Conservation (phyloP, 2,113 vertebrate genomes). For the Cariama cristata region DNA sequence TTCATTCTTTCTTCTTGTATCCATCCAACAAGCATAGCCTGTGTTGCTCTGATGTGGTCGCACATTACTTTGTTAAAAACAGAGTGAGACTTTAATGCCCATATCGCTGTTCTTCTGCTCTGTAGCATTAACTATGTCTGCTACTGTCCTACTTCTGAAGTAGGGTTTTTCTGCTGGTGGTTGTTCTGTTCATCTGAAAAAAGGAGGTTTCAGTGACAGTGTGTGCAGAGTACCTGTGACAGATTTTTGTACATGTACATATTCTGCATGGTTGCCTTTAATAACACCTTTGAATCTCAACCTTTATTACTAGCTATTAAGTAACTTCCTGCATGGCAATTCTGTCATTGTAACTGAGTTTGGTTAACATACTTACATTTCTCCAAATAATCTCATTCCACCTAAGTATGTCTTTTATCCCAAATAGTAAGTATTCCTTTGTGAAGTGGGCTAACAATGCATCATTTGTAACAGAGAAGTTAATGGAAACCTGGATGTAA, state of each 20-base stretch:
- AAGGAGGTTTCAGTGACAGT: not conserved
- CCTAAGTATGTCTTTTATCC: not conserved
- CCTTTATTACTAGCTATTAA: conserved; percentile 24
- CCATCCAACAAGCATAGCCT: not conserved
- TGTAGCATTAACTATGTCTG: not conserved
- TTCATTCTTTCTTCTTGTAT: not conserved
- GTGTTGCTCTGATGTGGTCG: not conserved
- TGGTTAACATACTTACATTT: conserved; percentile 24
- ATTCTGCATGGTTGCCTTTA: not conserved
- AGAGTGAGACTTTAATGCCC: not conserved
- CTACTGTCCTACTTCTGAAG: not conserved
- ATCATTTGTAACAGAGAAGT: conserved; percentile 31
- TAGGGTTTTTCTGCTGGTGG: not conserved
- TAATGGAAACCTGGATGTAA: conserved; percentile 14
- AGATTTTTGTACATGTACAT: not conserved
- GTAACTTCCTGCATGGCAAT: not conserved
- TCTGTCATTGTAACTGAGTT: not conserved
- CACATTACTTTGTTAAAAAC: not conserved
- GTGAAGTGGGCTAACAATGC: conserved; percentile 27
- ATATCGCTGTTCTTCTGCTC: not conserved
- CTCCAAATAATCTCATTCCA: conserved; percentile 20
- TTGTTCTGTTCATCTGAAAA: not conserved
- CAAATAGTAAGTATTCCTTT: conserved; percentile 28
- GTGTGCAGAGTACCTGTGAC: not conserved
- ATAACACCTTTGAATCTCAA: conserved; percentile 1